Evolutionary conservation across 1,140 invertebrate genomes (phyloP).

Genomic region (Rhagoletis zephyria): DNA sequence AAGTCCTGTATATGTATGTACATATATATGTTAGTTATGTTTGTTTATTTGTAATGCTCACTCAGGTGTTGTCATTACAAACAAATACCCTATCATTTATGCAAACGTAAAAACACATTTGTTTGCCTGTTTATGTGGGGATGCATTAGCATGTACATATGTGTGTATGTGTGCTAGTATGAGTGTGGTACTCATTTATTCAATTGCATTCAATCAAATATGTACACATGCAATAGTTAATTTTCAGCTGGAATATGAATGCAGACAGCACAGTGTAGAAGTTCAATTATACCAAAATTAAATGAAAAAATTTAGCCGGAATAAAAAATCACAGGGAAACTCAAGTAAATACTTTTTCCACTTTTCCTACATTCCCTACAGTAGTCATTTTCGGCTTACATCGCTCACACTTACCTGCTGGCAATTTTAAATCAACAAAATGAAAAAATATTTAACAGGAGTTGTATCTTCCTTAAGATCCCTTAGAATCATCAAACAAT

Average conservation of each 20-base stretch:
- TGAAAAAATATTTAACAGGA: too few relatives aligned
- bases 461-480: too few relatives aligned
- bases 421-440: too few relatives aligned
- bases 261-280: background rate
- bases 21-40: too few relatives aligned
- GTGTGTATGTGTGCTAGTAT: background rate
- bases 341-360: too few relatives aligned
- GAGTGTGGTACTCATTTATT: background rate
- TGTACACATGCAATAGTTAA: background rate
- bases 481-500: too few relatives aligned
- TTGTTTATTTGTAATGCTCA: background rate
- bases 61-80: background rate
- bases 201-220: conserved; percentile 13
- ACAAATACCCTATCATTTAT: background rate
- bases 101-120: background rate
- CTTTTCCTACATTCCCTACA: too few relatives aligned
- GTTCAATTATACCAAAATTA: too few relatives aligned
- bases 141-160: background rate
- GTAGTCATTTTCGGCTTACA: too few relatives aligned
- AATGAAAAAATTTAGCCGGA: background rate
- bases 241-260: background rate
- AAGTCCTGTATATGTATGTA: background rate
- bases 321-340: too few relatives aligned
- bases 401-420: too few relatives aligned
- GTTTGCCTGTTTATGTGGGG: background rate